These are phyloP conservation scores for Maconellicoccus hirsutus DNA, from an alignment of 1,140 invertebrate genomes.

Conservation along the genomic window DNA sequence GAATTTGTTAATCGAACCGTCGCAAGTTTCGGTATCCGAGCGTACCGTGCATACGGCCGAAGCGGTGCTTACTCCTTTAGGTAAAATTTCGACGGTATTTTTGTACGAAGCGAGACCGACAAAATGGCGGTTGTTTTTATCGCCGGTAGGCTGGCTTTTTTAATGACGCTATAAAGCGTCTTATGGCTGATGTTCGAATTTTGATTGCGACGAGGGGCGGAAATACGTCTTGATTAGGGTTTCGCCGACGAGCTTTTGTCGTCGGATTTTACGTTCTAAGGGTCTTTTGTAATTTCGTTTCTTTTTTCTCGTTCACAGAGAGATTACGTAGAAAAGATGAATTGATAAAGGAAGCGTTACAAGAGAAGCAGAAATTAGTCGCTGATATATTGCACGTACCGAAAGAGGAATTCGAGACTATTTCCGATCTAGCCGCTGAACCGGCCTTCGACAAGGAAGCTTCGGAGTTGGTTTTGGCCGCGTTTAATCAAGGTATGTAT, in stretches of 20 bases:
- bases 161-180: too few relatives aligned
- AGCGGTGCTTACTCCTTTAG: conserved; percentile 64
- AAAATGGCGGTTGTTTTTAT: too few relatives aligned
- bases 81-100: conserved; percentile 37
- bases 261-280: not conserved
- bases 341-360: conserved; percentile 53
- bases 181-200: too few relatives aligned
- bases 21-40: conserved; percentile 61
- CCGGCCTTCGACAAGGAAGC: conserved; percentile 37
- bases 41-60: conserved; percentile 61
- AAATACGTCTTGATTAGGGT: too few relatives aligned
- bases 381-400: conserved; percentile 65
- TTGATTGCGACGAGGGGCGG: too few relatives aligned
- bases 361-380: conserved; percentile 60
- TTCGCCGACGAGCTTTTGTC: too few relatives aligned
- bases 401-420: conserved; percentile 51
- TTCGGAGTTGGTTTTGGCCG: conserved; percentile 51
- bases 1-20: conserved; percentile 61
- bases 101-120: too few relatives aligned
- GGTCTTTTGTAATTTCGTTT: not conserved
- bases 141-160: too few relatives aligned
- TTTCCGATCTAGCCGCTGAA: conserved; percentile 42
- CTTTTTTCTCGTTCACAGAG: conserved; percentile 40
- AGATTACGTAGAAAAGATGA: conserved; percentile 58
- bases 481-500: conserved; percentile 52